These are phyloP conservation scores for Thymelicus lineola DNA, from an alignment of 2,888 invertebrate species.

Conservation along the genomic window DNA sequence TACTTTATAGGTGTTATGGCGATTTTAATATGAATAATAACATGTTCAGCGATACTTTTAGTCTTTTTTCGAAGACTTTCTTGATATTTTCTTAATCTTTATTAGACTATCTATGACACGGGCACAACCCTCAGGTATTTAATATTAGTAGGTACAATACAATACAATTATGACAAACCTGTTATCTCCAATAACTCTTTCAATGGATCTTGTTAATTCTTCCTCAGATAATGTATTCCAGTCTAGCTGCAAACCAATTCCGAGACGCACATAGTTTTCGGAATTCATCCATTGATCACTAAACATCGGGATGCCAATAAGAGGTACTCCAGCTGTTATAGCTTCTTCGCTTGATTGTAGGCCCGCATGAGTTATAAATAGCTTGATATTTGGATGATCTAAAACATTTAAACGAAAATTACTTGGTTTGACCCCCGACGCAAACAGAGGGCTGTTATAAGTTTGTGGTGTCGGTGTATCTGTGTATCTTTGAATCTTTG, in stretches of 20 bases:
- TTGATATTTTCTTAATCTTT: too few species aligned
- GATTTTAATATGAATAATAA: too few species aligned
- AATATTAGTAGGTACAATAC: too few species aligned
- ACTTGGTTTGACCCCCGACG: too few species aligned
- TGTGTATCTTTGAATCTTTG: too few species aligned
- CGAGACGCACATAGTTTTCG: slow-evolving; percentile 51
- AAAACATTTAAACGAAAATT: background rate
- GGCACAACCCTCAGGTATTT: too few species aligned
- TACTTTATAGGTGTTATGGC: too few species aligned
- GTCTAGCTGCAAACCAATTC: slow-evolving; percentile 59
- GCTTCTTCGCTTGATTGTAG: slow-evolving; percentile 73
- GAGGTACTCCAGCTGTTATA: slow-evolving; percentile 63
- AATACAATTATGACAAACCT: slow-evolving; percentile 37
- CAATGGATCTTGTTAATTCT: slow-evolving; percentile 47
- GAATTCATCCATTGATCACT: slow-evolving; percentile 69
- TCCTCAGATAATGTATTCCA: slow-evolving; percentile 52
- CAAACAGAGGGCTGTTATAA: too few species aligned
- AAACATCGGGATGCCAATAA: slow-evolving; percentile 68
- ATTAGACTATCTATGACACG: too few species aligned
- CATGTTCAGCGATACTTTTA: too few species aligned
- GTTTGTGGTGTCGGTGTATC: too few species aligned
- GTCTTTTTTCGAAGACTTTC: too few species aligned
- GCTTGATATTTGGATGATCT: slow-evolving; percentile 72
- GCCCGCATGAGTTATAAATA: slow-evolving; percentile 77
- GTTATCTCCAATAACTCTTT: slow-evolving; percentile 42